A percentile compares a stretch with the other conserved stretches of the same genome.
Conservation (phyloP, 1,140 invertebrate genomes). For the Heterodera schachtii region DNA sequence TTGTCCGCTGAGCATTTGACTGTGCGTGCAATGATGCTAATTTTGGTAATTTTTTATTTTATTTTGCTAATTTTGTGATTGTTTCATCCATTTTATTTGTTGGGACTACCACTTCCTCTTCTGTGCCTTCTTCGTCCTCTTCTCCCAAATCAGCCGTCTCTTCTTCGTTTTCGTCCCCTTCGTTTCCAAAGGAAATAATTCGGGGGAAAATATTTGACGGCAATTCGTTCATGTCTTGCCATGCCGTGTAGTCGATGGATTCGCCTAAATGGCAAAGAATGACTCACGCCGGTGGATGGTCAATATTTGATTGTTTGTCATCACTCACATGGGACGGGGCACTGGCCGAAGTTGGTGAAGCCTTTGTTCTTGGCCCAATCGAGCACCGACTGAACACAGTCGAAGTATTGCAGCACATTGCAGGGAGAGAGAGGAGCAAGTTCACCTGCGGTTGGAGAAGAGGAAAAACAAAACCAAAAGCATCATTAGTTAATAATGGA, state of each 20-base stretch:
- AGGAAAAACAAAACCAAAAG: no score
- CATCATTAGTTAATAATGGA: background rate
- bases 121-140: background rate
- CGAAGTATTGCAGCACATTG: slow-evolving; percentile 61
- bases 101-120: background rate
- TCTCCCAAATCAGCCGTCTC: slow-evolving; percentile 36
- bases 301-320: background rate
- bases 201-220: slow-evolving; percentile 60
- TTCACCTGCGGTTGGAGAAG: background rate
- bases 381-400: slow-evolving; percentile 52
- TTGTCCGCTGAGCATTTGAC: slow-evolving; percentile 54
- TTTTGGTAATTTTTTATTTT: no score
- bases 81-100: no score
- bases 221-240: slow-evolving; percentile 64
- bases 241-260: slow-evolving; percentile 62
- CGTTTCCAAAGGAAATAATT: slow-evolving; percentile 58
- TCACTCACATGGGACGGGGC: slow-evolving; percentile 54
- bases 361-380: slow-evolving; percentile 46
- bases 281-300: background rate
- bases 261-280: slow-evolving; percentile 6
- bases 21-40: slow-evolving; percentile 49
- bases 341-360: slow-evolving; percentile 50
- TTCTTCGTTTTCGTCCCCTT: slow-evolving; percentile 54
- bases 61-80: background rate
- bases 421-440: slow-evolving; percentile 34